Conservation (phyloP, 2,797 vertebrate genomes). For the Brotula barbata region DNA sequence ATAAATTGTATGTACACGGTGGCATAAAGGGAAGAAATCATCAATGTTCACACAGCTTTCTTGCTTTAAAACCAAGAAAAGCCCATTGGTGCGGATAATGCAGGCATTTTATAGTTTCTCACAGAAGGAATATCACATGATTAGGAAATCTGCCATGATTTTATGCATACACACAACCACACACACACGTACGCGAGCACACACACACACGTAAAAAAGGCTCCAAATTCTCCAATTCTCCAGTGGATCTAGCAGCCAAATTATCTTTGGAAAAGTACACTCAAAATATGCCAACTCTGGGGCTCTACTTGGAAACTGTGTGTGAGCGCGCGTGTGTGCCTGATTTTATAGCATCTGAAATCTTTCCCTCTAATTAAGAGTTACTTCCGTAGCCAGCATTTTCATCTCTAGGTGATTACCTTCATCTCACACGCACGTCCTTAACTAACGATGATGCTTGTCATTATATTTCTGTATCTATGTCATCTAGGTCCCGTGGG, state of each 20-base stretch:
- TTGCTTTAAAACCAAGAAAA: constrained; percentile 7
- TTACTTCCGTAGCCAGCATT: constrained; percentile 38
- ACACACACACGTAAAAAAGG: constrained; percentile 10
- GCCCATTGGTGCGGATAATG: constrained; percentile 2
- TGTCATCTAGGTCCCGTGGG: constrained; percentile 32
- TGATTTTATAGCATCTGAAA: constrained; percentile 34
- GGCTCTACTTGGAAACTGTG: constrained; percentile 29
- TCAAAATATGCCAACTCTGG: constrained; percentile 21
- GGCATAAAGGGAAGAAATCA: constrained; percentile 7
- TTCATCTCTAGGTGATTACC: constrained; percentile 36
- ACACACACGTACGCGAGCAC: not conserved
- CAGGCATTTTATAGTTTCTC: not conserved
- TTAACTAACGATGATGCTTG: constrained; percentile 46
- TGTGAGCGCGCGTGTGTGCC: constrained; percentile 5
- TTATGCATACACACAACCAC: not conserved
- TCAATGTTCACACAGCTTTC: constrained; percentile 5
- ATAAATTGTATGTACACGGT: not conserved
- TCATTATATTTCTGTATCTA: constrained; percentile 49
- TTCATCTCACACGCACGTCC: constrained; percentile 34
- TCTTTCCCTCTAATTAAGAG: constrained; percentile 42
- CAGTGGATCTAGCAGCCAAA: constrained; percentile 32
- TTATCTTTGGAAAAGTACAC: constrained; percentile 25
- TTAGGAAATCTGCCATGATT: constrained; percentile 6
- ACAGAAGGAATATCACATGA: constrained; percentile 1
- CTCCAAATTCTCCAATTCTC: too few relatives aligned